Evolutionary conservation across 2,888 invertebrate genomes (phyloP).

Genomic region (Nesidiocoris tenuis): DNA sequence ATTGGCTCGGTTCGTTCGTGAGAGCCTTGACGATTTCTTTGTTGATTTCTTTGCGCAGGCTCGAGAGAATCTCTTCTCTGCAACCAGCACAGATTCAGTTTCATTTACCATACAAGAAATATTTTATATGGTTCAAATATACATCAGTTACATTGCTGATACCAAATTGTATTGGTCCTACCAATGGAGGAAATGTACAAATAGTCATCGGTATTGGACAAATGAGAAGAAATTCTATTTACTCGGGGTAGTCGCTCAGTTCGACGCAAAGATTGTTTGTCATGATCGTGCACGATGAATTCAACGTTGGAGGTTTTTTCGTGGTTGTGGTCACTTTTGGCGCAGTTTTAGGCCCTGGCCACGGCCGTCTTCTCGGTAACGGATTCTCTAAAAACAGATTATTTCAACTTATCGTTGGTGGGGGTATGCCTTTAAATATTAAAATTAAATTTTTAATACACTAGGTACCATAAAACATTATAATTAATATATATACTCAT

Average conservation of each 20-base stretch:
- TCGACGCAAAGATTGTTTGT: constrained; percentile 72
- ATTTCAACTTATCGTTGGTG: not conserved
- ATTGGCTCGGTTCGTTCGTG: constrained; percentile 39
- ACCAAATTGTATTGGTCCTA: too few relatives aligned
- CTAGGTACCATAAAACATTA: too few relatives aligned
- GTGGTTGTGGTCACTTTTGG: constrained; percentile 9
- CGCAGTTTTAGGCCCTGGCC: constrained; percentile 15
- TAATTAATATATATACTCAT: too few relatives aligned
- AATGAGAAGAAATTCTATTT: too few relatives aligned
- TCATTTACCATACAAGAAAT: too few relatives aligned
- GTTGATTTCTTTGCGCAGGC: constrained; percentile 58
- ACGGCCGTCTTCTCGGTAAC: constrained; percentile 17
- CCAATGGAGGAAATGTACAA: too few relatives aligned
- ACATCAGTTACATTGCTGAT: too few relatives aligned
- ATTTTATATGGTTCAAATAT: too few relatives aligned
- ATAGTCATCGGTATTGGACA: too few relatives aligned
- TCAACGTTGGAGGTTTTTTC: constrained; percentile 9
- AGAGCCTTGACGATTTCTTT: constrained; percentile 69
- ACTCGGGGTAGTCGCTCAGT: constrained; percentile 75
- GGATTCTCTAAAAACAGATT: not conserved
- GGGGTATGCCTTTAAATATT: too few relatives aligned
- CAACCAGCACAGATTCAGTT: too few relatives aligned
- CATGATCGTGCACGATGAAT: constrained; percentile 52
- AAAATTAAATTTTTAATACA: too few relatives aligned
- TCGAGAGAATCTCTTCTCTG: constrained; percentile 54